Evolutionary conservation across 2,113 vertebrate species (phyloP).

Genomic region (Alexandromys fortis): DNA sequence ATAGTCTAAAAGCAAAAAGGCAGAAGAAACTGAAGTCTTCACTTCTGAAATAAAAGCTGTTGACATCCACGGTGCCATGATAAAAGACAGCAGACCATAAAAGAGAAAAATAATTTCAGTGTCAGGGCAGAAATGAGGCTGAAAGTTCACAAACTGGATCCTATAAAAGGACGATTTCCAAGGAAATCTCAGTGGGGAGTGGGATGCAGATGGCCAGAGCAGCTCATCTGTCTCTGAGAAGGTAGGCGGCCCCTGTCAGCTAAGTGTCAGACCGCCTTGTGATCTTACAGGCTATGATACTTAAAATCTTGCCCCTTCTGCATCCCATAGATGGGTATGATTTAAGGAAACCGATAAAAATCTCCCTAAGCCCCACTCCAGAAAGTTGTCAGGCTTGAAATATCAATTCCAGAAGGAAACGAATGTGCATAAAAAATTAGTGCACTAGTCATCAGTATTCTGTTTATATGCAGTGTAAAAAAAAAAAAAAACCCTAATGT

Average conservation of each 20-base stretch:
- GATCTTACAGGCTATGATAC: conserved; percentile 1
- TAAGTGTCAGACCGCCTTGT: conserved; percentile 28
- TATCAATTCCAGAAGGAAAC: conserved; percentile 32
- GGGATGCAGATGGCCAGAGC: conserved; percentile 1
- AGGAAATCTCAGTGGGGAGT: not conserved
- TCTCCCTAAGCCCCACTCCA: not conserved
- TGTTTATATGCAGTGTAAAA: not conserved
- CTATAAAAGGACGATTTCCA: conserved; percentile 59
- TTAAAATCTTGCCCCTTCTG: conserved; percentile 72
- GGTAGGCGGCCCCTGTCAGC: conserved; percentile 4
- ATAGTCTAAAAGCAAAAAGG: conserved; percentile 9
- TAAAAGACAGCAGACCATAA: conserved; percentile 58
- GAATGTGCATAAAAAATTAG: not conserved
- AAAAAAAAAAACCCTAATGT: not conserved
- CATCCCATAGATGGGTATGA: not conserved
- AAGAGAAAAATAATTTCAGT: conserved; percentile 60
- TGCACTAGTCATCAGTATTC: conserved; percentile 1
- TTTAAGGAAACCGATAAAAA: conserved; percentile 26
- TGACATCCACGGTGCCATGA: conserved; percentile 55
- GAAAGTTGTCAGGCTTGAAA: not conserved
- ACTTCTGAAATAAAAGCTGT: conserved; percentile 38
- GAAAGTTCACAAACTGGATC: conserved; percentile 33
- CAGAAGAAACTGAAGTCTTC: not conserved
- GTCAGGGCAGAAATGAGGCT: conserved; percentile 19
- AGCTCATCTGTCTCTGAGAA: conserved; percentile 12